Evolutionary conservation across 1,140 invertebrate genomes (phyloP), one percentile per base, ranked within the genome.

Genomic region (Drosophila bocqueti): DNA sequence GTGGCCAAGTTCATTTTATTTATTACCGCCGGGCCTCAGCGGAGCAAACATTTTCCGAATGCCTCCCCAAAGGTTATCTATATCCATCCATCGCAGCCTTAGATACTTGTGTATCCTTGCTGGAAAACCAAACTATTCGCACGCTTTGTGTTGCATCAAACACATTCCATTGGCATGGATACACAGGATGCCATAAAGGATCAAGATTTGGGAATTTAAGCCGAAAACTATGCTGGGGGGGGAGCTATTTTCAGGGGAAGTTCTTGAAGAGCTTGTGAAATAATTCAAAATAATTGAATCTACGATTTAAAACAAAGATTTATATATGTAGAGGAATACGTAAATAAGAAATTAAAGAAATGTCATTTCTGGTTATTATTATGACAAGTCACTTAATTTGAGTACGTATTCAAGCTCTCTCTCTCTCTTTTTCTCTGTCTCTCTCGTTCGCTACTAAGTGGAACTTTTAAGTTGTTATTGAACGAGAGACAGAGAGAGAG

Each of bases 91-190:
- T 13, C 36, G 4, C 34, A 36, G 36, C n/a, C 38, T 40, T 31
- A 57, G 54, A 57, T 57, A 50, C 59, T 42, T 34, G 34, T 38
- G 38, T 29, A 34, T 50, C 49, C 34, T 29, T 47, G 26, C 24
- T 16, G 4, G 36, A 16, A 50, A 52, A 76, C 76, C 76, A 73
- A 86, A 86, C 83, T 83, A 89, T 86, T 86, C 72, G 83, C 80
- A 77, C 83, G 72, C 83, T 86, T 86, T 89, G 83, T 77, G 84
- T 86, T 71, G 76, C 66, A 73, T 86, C 83, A 86, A 86, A 83
- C 84, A 86, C 84, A 86, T 86, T 89, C 84, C 72, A 55, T 18
- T 34, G 26, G 24, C 16, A 36, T 15, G 24, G 34, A 42, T 43
- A 8, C 26, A 26, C 16, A 34, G 50, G n/a, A 34, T 34, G n/a